Conservation (phyloP, 2,113 vertebrate genomes). For the Ifrita kowaldi region DNA sequence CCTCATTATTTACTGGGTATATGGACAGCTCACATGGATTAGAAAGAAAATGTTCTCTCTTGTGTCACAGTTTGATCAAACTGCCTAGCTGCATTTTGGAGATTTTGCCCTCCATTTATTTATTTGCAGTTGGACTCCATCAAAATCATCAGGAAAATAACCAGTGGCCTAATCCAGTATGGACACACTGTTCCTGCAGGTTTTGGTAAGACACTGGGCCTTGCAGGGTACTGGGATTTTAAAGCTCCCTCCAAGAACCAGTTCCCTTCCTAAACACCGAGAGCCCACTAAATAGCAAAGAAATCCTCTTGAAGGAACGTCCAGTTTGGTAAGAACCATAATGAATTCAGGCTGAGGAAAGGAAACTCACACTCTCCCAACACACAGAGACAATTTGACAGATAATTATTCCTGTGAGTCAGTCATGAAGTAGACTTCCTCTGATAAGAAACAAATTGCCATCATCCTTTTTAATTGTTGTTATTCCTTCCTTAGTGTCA, state of each 20-base stretch:
- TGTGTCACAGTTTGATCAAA: not conserved
- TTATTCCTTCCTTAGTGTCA: not conserved
- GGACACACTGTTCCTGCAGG: not conserved
- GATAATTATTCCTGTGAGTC: slow-evolving; percentile 25
- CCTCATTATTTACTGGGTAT: not conserved
- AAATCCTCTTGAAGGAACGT: not conserved
- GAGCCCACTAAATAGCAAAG: not conserved
- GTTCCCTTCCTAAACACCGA: not conserved
- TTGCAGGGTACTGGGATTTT: not conserved
- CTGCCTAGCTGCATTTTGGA: not conserved
- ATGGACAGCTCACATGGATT: not conserved
- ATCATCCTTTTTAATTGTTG: not conserved
- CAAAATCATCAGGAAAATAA: not conserved
- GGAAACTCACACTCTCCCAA: not conserved
- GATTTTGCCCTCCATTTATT: not conserved
- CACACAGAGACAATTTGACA: not conserved
- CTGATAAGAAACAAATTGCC: slow-evolving; percentile 17
- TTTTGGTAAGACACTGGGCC: not conserved
- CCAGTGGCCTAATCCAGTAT: not conserved
- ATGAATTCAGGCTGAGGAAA: not conserved
- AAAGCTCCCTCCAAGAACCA: not conserved
- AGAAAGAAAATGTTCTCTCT: not conserved
- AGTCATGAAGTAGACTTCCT: slow-evolving; percentile 19
- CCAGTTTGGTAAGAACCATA: not conserved
- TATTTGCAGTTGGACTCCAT: not conserved